Evolutionary conservation across 2,888 invertebrate genomes (phyloP).

Genomic region (Acrocera orbiculus): DNA sequence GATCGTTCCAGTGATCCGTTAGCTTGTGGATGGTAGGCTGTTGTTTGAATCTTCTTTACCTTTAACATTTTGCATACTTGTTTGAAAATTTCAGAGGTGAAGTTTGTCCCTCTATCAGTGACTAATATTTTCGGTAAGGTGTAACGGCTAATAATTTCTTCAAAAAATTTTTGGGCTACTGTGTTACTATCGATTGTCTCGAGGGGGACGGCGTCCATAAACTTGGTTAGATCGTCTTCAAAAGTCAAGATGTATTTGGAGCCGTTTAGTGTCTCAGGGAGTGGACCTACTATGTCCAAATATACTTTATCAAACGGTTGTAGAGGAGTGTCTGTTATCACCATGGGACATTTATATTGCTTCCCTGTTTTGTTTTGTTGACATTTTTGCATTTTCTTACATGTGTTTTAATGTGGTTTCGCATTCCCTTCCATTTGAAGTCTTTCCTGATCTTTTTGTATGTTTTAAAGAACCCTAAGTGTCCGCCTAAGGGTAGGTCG

Average conservation of each 20-base stretch:
- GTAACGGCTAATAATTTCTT: background rate
- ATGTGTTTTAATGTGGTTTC: no score
- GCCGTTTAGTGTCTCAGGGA: background rate
- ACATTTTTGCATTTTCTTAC: constrained; percentile 1
- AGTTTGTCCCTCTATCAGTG: constrained; percentile 6
- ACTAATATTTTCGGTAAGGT: background rate
- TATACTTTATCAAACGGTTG: constrained; percentile 5
- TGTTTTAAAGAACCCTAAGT: background rate
- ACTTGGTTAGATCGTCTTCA: constrained; percentile 2
- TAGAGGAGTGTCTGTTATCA: constrained; percentile 1
- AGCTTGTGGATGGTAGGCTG: no score
- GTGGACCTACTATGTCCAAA: constrained; percentile 5
- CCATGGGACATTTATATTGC: background rate
- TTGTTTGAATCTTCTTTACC: no score
- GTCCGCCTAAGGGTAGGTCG: background rate
- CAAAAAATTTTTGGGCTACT: background rate
- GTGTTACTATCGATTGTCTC: background rate
- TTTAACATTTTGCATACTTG: no score
- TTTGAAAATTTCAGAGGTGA: background rate
- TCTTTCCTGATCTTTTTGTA: no score
- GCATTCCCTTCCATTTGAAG: no score
- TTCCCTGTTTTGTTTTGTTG: background rate
- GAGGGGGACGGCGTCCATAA: background rate
- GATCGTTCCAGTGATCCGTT: no score
- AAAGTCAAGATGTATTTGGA: constrained; percentile 1